Base-by-base conservation (phyloP, 2,797 vertebrate genomes). In the Aplochiton taeniatus region DNA sequence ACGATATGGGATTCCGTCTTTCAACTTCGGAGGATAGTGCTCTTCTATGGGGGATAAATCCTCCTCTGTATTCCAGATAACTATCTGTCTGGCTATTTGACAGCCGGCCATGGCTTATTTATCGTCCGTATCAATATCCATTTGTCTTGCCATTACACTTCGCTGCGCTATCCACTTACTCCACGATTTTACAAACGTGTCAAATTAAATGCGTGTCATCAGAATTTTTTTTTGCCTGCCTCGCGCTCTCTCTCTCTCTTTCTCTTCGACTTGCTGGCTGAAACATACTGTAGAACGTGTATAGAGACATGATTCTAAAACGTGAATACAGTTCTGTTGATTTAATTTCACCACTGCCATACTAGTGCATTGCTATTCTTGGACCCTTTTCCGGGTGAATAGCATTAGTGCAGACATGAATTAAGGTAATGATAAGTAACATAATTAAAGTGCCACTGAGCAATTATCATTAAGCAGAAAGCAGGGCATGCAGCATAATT, bases 91-190 rank as follows among this genome's bases (percentile, higher is more conserved):
- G 43, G 49, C 57, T 18, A 45, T 61, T 45, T 55, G 66, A 68
- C 66, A 61, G 58, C 50, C 55, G 60, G 44, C 52, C 66, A 68
- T 8, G 16, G 52, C 66, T 53, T 61, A 49, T 68, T 68, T 55
- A 68, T 68, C 66, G 61, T 44, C 51, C 59, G n/a, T 48, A 67
- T 67, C 65, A 41, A 53, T 61, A 52, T 46, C 65, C 58, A 67
- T 67, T 67, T 67, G 65, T 67, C 65, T 67, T 67, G 57, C 50
- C 58, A 60, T 67, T 60, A 67, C 42, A 53, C 50, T 46, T 9
- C 65, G 20, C 57, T 31, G 11, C 19, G 50, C 58, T 48, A 31
- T 49, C 58, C 51, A 61, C 66, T 61, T 54, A 42, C 58, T 61
- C 43, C 44, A 20, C 66, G 52, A 63, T 68, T 61, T 54, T 46